Conservation (phyloP, 2,797 vertebrate genomes). For the Bradypodion pumilum region DNA sequence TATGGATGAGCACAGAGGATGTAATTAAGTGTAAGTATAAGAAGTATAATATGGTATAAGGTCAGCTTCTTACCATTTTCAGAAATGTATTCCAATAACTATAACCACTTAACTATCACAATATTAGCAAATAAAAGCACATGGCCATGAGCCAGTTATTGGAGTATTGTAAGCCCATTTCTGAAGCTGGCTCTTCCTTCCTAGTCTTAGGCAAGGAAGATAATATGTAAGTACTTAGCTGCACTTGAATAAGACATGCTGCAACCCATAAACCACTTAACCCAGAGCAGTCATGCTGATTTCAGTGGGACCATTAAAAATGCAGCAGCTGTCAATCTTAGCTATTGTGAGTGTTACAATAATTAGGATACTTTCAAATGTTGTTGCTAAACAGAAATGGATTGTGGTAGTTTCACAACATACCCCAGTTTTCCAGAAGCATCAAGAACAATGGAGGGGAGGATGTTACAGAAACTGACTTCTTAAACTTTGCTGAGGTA, state of each 20-base stretch:
- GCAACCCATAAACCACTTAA: constrained; percentile 17
- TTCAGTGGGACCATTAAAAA: constrained; percentile 11
- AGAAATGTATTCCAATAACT: neutral
- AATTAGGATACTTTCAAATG: neutral
- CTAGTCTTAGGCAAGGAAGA: neutral
- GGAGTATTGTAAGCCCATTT: constrained; percentile 9
- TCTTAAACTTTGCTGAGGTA: neutral
- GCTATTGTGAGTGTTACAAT: neutral
- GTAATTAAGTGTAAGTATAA: no score
- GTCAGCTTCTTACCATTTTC: neutral
- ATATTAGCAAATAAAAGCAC: neutral
- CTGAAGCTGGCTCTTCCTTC: constrained; percentile 3
- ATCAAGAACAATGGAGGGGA: neutral
- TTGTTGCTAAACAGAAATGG: neutral
- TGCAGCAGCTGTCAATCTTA: neutral
- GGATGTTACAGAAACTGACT: neutral
- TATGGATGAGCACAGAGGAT: constrained; percentile 1
- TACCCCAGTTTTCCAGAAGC: neutral
- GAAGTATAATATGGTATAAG: neutral
- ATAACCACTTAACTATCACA: neutral
- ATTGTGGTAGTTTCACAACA: neutral
- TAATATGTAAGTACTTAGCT: constrained; percentile 5
- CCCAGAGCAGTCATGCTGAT: constrained; percentile 2
- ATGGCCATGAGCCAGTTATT: constrained; percentile 4
- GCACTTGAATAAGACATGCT: constrained; percentile 2